phyloP scores from a whole-genome alignment of 1,140 invertebrate genomes.

The Trissolcus basalis region DNA sequence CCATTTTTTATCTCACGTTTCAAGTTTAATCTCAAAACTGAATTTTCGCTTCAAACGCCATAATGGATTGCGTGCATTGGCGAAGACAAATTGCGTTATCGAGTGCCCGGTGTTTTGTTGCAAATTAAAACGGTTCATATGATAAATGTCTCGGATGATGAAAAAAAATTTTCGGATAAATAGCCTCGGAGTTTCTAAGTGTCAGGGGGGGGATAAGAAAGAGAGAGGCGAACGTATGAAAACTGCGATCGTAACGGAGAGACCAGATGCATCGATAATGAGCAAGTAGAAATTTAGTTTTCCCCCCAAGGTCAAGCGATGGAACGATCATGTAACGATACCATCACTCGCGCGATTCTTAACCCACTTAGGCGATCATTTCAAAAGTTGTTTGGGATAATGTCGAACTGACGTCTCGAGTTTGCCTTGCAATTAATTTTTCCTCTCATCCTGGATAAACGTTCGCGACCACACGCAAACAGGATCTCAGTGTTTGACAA shows the following conservation, averaged over 20 bases:
- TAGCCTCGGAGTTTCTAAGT: constrained; percentile 12
- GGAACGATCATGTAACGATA: constrained; percentile 22
- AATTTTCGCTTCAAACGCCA: too few relatives aligned
- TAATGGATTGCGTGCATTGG: too few relatives aligned
- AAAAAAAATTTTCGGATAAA: neutral
- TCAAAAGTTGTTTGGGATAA: too few relatives aligned
- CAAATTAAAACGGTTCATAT: neutral
- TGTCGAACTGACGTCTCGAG: too few relatives aligned
- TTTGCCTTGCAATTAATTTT: too few relatives aligned
- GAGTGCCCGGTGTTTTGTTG: neutral
- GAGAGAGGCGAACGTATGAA: constrained; percentile 30
- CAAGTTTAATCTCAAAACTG: too few relatives aligned
- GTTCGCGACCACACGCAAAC: too few relatives aligned
- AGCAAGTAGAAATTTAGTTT: constrained; percentile 45
- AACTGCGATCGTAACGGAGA: constrained; percentile 18
- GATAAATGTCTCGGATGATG: constrained; percentile 12
- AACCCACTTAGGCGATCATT: constrained; percentile 21
- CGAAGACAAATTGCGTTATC: too few relatives aligned
- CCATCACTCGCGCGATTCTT: constrained; percentile 25
- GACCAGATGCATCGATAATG: constrained; percentile 45
- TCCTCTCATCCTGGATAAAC: too few relatives aligned
- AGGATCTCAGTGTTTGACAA: too few relatives aligned
- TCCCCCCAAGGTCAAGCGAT: constrained; percentile 34
- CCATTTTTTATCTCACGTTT: too few relatives aligned
- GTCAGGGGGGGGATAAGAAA: too few relatives aligned